Evolutionary conservation across 1,140 invertebrate species (phyloP).

Genomic region (Matsumurasca onukii): DNA sequence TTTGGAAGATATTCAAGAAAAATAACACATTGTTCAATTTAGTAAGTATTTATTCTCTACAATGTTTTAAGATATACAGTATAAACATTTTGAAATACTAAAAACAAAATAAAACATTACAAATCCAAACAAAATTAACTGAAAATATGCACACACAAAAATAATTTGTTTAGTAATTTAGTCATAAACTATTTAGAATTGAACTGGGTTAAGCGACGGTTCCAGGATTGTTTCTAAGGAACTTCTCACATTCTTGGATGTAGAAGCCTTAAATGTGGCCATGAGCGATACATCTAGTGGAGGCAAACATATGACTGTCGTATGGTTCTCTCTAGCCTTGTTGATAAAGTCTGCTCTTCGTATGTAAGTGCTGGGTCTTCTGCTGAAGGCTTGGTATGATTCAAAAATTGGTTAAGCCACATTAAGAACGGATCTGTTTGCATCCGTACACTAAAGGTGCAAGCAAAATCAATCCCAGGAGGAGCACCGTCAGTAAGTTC

Average conservation of each 20-base stretch:
- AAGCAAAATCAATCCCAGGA: constrained; percentile 42
- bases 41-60: no score
- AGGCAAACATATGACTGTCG: constrained; percentile 5
- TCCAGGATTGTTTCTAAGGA: constrained; percentile 49
- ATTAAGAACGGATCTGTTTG: constrained; percentile 37
- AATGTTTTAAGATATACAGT: no score
- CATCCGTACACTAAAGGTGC: constrained; percentile 43
- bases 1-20: no score
- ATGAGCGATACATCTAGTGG: constrained; percentile 3
- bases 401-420: constrained; percentile 42
- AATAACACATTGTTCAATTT: no score
- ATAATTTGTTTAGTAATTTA: no score
- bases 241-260: constrained; percentile 5
- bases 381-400: constrained; percentile 33
- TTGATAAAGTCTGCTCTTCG: constrained; percentile 42
- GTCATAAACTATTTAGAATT: no score
- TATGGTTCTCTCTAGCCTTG: constrained; percentile 11
- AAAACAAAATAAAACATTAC: no score
- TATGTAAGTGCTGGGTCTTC: constrained; percentile 37
- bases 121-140: no score
- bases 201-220: no score
- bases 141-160: no score
- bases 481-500: constrained; percentile 45
- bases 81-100: no score
- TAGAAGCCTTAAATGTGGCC: neutral